Evolutionary conservation across 2,888 invertebrate species (phyloP).

Genomic region (Xestia sexstrigata): DNA sequence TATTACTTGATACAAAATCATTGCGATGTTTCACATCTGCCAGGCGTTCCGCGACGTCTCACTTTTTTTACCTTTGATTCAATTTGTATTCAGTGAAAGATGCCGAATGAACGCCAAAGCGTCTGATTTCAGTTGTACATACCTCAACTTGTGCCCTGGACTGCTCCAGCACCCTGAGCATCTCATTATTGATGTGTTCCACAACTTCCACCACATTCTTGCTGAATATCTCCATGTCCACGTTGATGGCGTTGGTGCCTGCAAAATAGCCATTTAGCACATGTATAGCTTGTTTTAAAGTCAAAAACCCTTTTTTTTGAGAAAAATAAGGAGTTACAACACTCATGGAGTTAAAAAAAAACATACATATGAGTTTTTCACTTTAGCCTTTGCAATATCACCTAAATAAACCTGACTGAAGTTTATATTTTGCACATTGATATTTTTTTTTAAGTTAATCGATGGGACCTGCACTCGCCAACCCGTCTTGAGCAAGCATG

Average conservation of each 20-base stretch:
- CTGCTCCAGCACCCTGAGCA: constrained; percentile 66
- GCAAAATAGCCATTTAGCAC: constrained; percentile 13
- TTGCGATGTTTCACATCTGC: too few relatives aligned
- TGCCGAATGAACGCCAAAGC: neutral
- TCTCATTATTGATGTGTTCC: constrained; percentile 69
- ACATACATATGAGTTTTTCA: neutral
- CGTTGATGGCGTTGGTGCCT: constrained; percentile 76
- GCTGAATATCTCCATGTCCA: constrained; percentile 77
- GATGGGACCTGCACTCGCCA: neutral
- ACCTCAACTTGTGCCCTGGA: constrained; percentile 74
- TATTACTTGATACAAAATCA: too few relatives aligned
- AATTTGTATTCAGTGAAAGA: neutral
- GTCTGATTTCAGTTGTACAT: neutral
- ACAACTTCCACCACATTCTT: constrained; percentile 75
- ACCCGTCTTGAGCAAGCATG: neutral
- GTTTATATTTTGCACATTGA: too few relatives aligned
- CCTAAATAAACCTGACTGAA: neutral
- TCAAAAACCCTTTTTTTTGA: neutral
- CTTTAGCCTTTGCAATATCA: neutral
- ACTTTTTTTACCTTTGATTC: neutral
- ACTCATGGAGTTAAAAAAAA: neutral
- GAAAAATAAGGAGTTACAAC: neutral
- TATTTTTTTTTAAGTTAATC: neutral
- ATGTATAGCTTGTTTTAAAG: neutral
- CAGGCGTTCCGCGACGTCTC: too few relatives aligned